Percentiles rank a stretch among this genome's conserved stretches.
Conservation (phyloP, 1,140 invertebrate genomes). For the Solenopsis fugax region DNA sequence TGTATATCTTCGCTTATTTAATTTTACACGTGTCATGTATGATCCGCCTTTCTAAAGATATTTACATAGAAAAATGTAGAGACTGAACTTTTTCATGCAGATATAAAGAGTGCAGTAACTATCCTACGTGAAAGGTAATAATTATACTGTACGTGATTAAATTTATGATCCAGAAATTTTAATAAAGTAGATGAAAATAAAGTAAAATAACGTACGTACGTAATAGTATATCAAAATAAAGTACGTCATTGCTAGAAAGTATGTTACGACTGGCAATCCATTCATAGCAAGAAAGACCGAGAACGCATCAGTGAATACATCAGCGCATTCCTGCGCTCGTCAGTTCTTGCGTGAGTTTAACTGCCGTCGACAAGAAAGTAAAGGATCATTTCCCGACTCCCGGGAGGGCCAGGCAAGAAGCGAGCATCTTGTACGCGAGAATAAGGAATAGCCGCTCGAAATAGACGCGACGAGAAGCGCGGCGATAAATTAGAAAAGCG, state of each 20-base stretch:
- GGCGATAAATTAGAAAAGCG: constrained; percentile 68
- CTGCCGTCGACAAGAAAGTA: constrained; percentile 46
- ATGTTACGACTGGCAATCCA: neutral
- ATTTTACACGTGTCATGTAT: neutral
- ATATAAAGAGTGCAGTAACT: neutral
- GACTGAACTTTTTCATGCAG: neutral
- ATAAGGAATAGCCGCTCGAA: constrained; percentile 56
- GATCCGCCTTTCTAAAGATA: neutral
- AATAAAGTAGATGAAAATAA: neutral
- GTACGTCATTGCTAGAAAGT: neutral
- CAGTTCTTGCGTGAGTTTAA: constrained; percentile 59
- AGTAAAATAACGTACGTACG: neutral
- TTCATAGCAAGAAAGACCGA: neutral
- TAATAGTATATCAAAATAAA: neutral
- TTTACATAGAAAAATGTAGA: neutral
- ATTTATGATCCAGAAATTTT: neutral
- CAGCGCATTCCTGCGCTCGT: constrained; percentile 35
- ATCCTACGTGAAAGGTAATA: neutral
- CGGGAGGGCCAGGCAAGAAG: constrained; percentile 9
- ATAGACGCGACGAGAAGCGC: constrained; percentile 42
- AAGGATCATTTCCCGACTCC: constrained; percentile 31
- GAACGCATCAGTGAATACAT: constrained; percentile 44
- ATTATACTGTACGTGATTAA: neutral
- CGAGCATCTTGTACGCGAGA: constrained; percentile 52
- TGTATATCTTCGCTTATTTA: neutral